These are phyloP conservation scores for Brachionus sp. DNA, from an alignment of 1,140 invertebrate genomes.

Conservation along the genomic window DNA sequence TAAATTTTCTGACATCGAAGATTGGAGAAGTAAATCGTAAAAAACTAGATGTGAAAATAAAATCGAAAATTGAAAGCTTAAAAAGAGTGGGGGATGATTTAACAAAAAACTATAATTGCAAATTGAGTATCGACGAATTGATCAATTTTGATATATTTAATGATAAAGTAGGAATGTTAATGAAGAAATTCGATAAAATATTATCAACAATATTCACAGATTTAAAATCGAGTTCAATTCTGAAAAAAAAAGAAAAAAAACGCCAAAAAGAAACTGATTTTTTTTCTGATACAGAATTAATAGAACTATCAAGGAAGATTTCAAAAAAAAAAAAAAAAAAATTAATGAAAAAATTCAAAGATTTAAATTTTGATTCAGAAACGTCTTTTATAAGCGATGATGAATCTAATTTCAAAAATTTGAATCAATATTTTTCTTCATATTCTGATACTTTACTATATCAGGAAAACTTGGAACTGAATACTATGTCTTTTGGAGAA, in stretches of 20 bases:
- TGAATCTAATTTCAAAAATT: background rate
- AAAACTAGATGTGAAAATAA: background rate
- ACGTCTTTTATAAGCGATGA: background rate
- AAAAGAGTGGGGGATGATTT: background rate
- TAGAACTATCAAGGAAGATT: background rate
- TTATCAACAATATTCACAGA: background rate
- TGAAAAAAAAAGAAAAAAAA: background rate
- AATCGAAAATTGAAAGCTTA: background rate
- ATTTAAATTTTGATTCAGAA: background rate
- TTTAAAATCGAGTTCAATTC: background rate
- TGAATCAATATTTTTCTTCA: background rate
- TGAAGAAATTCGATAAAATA: constrained; percentile 21
- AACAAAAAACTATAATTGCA: background rate
- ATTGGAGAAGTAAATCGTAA: background rate
- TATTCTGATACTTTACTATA: background rate
- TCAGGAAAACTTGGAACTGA: background rate
- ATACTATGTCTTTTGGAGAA: background rate
- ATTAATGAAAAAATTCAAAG: background rate
- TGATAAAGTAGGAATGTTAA: background rate
- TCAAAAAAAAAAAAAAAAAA: background rate
- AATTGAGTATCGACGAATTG: background rate
- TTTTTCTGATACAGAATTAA: constrained; percentile 18
- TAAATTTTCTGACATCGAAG: background rate
- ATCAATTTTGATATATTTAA: background rate
- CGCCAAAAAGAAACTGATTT: background rate